Conservation (phyloP, 2,797 vertebrate species). For the Sebastes oblongus region DNA sequence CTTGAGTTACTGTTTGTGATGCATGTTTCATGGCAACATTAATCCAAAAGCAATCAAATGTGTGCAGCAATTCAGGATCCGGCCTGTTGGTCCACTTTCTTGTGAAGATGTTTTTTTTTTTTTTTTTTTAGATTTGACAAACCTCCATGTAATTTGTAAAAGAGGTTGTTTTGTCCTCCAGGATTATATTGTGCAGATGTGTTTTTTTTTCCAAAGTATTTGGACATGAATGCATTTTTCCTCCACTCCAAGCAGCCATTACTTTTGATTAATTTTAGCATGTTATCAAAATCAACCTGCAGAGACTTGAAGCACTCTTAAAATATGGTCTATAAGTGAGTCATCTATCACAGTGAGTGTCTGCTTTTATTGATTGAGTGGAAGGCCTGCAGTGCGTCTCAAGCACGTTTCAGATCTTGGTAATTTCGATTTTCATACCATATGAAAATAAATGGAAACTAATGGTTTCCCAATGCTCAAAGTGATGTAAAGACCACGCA, state of each 20-base stretch:
- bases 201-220: neutral
- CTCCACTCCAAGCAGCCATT: neutral
- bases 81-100: constrained; percentile 21
- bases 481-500: neutral
- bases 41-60: constrained; percentile 43
- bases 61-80: constrained; percentile 29
- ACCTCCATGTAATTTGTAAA: neutral
- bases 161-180: neutral
- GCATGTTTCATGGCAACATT: constrained; percentile 41
- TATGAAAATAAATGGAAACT: neutral
- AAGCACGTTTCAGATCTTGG: neutral
- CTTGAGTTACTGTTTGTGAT: constrained; percentile 41
- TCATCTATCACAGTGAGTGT: neutral
- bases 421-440: neutral
- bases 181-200: neutral
- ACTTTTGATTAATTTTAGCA: neutral
- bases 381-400: neutral
- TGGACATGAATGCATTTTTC: neutral
- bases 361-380: neutral
- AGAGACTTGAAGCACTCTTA: neutral
- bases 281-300: neutral
- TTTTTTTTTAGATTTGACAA: neutral
- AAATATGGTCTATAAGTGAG: neutral
- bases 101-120: neutral
- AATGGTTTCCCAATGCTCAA: neutral